Percentiles rank a stretch among this genome's conserved stretches.
Conservation (phyloP, 2,888 invertebrate species). For the Strigamia maritima region DNA sequence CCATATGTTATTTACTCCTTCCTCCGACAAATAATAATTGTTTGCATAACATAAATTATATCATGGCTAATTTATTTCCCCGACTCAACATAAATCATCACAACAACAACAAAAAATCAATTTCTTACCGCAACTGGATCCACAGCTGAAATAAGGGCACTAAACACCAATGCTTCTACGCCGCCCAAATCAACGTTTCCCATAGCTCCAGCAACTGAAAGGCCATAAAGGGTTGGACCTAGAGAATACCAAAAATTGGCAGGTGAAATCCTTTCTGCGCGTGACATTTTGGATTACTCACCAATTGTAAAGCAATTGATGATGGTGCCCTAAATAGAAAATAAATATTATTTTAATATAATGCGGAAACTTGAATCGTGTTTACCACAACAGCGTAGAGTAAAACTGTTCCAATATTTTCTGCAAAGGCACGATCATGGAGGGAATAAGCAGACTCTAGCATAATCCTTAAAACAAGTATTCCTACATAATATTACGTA, state of each 20-base stretch:
- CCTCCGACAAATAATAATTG: not conserved
- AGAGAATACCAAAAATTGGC: not conserved
- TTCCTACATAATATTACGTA: not conserved
- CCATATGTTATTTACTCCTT: not conserved
- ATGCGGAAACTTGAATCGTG: constrained; percentile 35
- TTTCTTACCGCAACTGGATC: constrained; percentile 59
- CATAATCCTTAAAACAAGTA: constrained; percentile 52
- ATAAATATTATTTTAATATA: not conserved
- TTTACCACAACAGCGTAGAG: constrained; percentile 58
- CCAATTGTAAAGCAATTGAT: constrained; percentile 51
- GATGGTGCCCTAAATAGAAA: constrained; percentile 47
- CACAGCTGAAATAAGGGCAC: constrained; percentile 59
- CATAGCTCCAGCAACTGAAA: constrained; percentile 44
- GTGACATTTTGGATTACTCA: constrained; percentile 42
- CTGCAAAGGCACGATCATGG: constrained; percentile 57
- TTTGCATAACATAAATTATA: not conserved
- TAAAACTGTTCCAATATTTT: constrained; percentile 58
- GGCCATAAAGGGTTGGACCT: constrained; percentile 45
- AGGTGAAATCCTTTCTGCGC: not conserved
- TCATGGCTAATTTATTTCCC: not conserved
- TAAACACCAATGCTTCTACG: constrained; percentile 54
- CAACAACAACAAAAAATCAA: constrained; percentile 41
- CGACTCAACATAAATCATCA: constrained; percentile 35
- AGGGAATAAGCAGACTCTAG: constrained; percentile 59
- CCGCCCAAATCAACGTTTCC: constrained; percentile 42